Conservation (phyloP, 1,140 invertebrate species). For the Daktulosphaira vitifoliae region DNA sequence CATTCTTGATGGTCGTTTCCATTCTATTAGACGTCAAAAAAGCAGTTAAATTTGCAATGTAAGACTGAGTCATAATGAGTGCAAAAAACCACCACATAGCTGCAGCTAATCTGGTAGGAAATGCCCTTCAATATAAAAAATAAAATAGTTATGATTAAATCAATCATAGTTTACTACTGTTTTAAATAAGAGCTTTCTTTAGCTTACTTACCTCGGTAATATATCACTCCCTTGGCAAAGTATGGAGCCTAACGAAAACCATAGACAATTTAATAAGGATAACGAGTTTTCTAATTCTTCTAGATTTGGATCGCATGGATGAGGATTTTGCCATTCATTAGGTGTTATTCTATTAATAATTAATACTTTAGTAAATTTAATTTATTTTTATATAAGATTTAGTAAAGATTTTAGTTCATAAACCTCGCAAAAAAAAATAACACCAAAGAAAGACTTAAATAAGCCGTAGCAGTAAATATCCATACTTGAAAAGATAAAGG, state of each 20-base stretch:
- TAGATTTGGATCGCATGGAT: slow-evolving; percentile 67
- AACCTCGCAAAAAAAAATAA: slow-evolving; percentile 77
- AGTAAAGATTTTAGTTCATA: too few species aligned
- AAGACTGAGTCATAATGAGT: slow-evolving; percentile 88
- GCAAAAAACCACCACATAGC: slow-evolving; percentile 95
- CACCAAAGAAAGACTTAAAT: slow-evolving; percentile 72
- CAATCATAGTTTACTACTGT: neutral
- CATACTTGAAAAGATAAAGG: slow-evolving; percentile 85
- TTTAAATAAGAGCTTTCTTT: too few species aligned
- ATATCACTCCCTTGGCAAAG: slow-evolving; percentile 90
- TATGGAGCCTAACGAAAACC: slow-evolving; percentile 89
- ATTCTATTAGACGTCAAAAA: slow-evolving; percentile 83
- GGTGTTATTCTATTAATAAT: slow-evolving; percentile 66
- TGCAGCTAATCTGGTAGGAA: slow-evolving; percentile 67
- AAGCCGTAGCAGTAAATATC: slow-evolving; percentile 84
- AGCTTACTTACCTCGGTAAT: slow-evolving; percentile 68
- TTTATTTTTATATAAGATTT: neutral
- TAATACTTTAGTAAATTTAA: neutral
- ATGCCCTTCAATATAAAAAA: slow-evolving; percentile 47
- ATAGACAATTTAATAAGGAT: slow-evolving; percentile 84
- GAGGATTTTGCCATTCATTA: slow-evolving; percentile 86
- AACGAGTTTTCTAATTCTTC: slow-evolving; percentile 82
- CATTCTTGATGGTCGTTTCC: slow-evolving; percentile 73
- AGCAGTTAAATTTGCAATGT: slow-evolving; percentile 91
- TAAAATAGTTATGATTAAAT: neutral